These are phyloP conservation scores for Sebastes itinus DNA, from an alignment of 2,797 vertebrate genomes.

Conservation along the genomic window DNA sequence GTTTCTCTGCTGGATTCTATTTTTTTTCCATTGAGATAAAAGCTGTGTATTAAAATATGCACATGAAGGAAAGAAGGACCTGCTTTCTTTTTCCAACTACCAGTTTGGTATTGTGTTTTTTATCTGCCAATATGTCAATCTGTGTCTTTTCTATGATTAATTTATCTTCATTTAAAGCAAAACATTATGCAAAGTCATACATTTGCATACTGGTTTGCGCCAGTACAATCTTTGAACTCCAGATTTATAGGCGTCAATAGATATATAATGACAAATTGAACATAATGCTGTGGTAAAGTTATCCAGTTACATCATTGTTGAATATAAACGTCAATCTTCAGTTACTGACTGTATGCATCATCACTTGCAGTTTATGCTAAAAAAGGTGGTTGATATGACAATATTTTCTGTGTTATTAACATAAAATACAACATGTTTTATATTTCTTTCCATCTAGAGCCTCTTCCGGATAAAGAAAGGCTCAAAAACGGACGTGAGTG, in stretches of 20 bases:
- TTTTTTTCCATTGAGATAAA: neutral
- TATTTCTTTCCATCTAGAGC: conserved; percentile 55
- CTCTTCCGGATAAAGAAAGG: conserved; percentile 73
- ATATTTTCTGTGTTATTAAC: neutral
- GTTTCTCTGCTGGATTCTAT: neutral
- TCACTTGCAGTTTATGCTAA: neutral
- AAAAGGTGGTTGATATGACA: neutral
- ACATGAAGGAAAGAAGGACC: neutral
- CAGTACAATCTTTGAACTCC: neutral
- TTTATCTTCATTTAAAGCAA: neutral
- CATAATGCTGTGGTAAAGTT: neutral
- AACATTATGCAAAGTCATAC: neutral
- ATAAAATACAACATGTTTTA: neutral
- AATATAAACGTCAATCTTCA: neutral
- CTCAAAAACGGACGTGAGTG: conserved; percentile 34
- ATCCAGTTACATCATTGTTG: neutral
- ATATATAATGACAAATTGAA: neutral
- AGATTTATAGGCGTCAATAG: neutral
- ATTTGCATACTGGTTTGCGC: neutral
- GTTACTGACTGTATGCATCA: neutral
- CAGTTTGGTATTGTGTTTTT: neutral
- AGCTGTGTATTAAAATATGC: neutral
- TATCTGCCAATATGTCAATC: too few relatives aligned
- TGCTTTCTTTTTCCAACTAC: neutral
- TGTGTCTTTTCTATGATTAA: neutral